Conservation (phyloP, 1,140 invertebrate species). For the Bombus ignitus region DNA sequence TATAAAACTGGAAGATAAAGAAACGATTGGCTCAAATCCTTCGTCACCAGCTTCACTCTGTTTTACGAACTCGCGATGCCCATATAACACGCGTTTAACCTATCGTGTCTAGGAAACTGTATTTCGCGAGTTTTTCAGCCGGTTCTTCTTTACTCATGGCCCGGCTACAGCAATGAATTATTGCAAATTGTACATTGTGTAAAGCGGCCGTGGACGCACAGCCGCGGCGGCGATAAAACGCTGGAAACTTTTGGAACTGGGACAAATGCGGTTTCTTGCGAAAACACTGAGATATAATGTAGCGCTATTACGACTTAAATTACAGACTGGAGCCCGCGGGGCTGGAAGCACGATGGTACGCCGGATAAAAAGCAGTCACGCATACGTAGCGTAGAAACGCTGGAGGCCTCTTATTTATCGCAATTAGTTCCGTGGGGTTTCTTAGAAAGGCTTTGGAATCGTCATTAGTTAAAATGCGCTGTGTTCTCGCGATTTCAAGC, state of each 20-base stretch:
- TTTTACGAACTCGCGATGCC: not conserved
- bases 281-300: slow-evolving; percentile 48
- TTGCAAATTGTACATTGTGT: slow-evolving; percentile 48
- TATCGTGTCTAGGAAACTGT: not conserved
- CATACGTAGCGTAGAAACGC: slow-evolving; percentile 21
- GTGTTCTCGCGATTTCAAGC: too few species aligned
- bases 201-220: not conserved
- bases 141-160: not conserved
- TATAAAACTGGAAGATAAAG: too few species aligned
- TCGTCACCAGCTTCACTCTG: not conserved
- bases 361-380: slow-evolving; percentile 42
- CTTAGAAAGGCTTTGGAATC: slow-evolving; percentile 9
- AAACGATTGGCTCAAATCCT: not conserved
- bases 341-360: slow-evolving; percentile 21
- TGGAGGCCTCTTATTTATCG: slow-evolving; percentile 33
- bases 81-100: not conserved
- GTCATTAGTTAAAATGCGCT: slow-evolving; percentile 12
- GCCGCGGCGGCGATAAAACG: slow-evolving; percentile 38
- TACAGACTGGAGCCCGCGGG: slow-evolving; percentile 25
- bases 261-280: slow-evolving; percentile 53
- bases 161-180: slow-evolving; percentile 38
- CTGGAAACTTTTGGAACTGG: slow-evolving; percentile 50
- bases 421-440: slow-evolving; percentile 42
- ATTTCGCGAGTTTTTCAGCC: not conserved
- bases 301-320: slow-evolving; percentile 42